Evolutionary conservation across 2,797 vertebrate genomes (phyloP).

Genomic region (Champsocephalus esox): DNA sequence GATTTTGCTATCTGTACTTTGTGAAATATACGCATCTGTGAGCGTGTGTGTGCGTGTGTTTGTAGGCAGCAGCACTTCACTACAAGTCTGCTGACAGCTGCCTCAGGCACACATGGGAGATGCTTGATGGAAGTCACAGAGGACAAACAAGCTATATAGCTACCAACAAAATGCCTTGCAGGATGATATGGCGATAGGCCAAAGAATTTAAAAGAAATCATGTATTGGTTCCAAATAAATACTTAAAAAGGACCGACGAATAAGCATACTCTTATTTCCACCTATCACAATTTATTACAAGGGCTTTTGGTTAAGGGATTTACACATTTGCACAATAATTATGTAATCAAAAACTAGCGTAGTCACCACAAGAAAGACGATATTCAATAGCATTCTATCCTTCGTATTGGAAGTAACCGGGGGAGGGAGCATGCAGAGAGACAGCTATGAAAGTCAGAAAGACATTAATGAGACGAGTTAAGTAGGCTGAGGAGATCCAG

Average conservation of each 20-base stretch:
- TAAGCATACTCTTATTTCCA: background rate
- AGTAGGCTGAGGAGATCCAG: slow-evolving; percentile 32
- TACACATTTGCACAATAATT: background rate
- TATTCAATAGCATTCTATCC: background rate
- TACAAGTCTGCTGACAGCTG: slow-evolving; percentile 68
- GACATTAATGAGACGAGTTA: slow-evolving; percentile 58
- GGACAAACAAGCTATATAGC: slow-evolving; percentile 65
- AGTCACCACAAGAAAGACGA: background rate
- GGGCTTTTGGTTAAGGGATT: background rate
- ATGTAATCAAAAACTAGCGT: background rate
- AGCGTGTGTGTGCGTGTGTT: slow-evolving; percentile 1
- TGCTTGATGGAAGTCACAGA: slow-evolving; percentile 69
- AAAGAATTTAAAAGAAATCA: slow-evolving; percentile 1
- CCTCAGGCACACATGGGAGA: slow-evolving; percentile 63
- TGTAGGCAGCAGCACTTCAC: slow-evolving; percentile 51
- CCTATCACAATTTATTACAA: background rate
- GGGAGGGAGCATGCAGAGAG: background rate
- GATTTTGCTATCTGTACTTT: background rate
- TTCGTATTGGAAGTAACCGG: slow-evolving; percentile 5
- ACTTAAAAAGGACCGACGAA: background rate
- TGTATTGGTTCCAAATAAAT: background rate
- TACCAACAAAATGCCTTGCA: slow-evolving; percentile 62
- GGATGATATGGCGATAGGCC: slow-evolving; percentile 40
- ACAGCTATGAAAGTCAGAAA: slow-evolving; percentile 30
- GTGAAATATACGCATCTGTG: background rate